Base-by-base conservation (phyloP, 1,140 invertebrate species). In the Anastrepha obliqua region DNA sequence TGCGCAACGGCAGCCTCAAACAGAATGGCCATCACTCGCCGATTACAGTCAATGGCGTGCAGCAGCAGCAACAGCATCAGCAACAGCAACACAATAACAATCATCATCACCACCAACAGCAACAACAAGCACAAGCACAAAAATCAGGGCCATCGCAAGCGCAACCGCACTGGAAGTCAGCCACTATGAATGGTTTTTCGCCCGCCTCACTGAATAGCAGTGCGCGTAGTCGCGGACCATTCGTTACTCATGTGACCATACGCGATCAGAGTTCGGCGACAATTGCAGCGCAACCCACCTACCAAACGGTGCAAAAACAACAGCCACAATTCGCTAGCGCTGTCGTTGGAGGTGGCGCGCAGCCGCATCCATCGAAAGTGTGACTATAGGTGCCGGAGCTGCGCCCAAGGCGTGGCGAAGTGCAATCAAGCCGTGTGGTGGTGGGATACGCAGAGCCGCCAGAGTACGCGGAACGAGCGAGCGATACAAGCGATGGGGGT, bases 171-270 rank as follows among this genome's bases (percentile, higher is more conserved):
- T 91, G 92, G 91, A 93, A 90, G 88, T 88, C 89, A 55, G 90
- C 90, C n/a, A 89, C 89, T 85, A 89, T 93, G 88, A 93, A 90
- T 74, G 92, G 91, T 70, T 92, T 91, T 42, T 90, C 89, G 70
- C 91, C 90, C 70, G 89, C 90, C 42, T 91, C 89, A 47, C 64
- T 91, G 2, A 92, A 92, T 58, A 93, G 91, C 89, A 93, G 92
- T 70, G 90, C 92, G 5, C 93, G 94, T 86, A 93, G 93, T 87
- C 93, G 94, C 6, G 95, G 95, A 1, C 95, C 95, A 0, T 95
- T 95, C 87, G 93, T 95, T 0, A 95, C 95, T 2, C 95, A 95
- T 86, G 95, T 95, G 39, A 95, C 91, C 64, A 93, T 93, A 74
- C 90, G 91, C 81, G 90, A 92, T 88, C 88, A 87, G 5, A 89